Evolutionary conservation across 2,113 vertebrate species (phyloP).

Genomic region (Ammodytes marinus): DNA sequence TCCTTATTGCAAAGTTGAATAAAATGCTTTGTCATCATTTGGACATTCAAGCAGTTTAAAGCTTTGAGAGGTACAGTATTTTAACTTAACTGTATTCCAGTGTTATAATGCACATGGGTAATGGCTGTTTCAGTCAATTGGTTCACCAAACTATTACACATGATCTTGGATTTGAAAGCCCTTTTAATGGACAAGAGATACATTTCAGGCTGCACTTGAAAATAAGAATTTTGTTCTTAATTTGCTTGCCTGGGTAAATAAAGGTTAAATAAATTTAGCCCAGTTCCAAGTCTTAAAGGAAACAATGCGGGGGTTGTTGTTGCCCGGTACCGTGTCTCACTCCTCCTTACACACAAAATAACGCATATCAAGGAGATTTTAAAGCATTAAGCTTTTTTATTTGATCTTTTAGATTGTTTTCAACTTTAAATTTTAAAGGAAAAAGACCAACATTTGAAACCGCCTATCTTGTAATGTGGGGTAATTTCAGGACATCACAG

Average conservation of each 20-base stretch:
- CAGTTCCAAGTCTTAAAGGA: conserved; percentile 23
- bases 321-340: conserved; percentile 6
- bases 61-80: not conserved
- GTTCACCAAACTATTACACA: not conserved
- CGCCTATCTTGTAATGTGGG: not conserved
- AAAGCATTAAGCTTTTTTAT: conserved; percentile 1
- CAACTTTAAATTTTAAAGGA: conserved; percentile 1
- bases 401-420: not conserved
- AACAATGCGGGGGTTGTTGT: conserved; percentile 37
- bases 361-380: conserved; percentile 1
- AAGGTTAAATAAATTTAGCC: no score
- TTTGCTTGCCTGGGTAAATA: no score
- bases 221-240: no score
- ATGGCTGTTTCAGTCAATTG: not conserved
- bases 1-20: not conserved
- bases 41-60: not conserved
- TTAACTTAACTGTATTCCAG: not conserved
- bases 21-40: not conserved
- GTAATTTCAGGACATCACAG: not conserved
- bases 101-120: not conserved
- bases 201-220: no score
- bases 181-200: conserved; percentile 15
- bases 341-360: not conserved
- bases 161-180: conserved; percentile 22
- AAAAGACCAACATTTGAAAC: no score